These are phyloP conservation scores for Metallyticus violacea DNA, from an alignment of 2,888 invertebrate species.

Conservation along the genomic window DNA sequence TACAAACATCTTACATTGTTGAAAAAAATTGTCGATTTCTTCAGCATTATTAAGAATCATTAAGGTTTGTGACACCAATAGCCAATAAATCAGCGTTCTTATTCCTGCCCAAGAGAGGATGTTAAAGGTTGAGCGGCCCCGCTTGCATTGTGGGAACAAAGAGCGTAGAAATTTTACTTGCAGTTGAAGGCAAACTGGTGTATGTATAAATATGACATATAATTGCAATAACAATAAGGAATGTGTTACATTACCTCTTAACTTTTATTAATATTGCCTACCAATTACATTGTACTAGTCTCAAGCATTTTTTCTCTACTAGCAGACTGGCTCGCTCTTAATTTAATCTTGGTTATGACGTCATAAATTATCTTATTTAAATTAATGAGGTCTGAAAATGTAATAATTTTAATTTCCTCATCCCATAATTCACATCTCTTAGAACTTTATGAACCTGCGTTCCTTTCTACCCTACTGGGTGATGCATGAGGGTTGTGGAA, in stretches of 20 bases:
- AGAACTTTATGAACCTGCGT: not conserved
- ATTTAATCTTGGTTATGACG: not conserved
- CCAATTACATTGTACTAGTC: not conserved
- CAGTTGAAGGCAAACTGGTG: too few relatives aligned
- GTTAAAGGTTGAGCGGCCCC: too few relatives aligned
- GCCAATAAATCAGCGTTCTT: too few relatives aligned
- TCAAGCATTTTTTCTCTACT: not conserved
- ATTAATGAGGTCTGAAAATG: not conserved
- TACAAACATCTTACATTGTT: too few relatives aligned
- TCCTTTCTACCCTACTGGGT: not conserved
- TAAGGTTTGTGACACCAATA: too few relatives aligned
- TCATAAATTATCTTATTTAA: not conserved
- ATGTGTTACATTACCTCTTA: not conserved
- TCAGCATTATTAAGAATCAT: too few relatives aligned
- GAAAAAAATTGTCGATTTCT: too few relatives aligned
- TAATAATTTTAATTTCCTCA: not conserved
- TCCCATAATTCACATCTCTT: not conserved
- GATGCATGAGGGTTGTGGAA: not conserved
- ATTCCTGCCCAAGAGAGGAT: too few relatives aligned
- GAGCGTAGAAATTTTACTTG: too few relatives aligned
- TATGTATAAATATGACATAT: too few relatives aligned
- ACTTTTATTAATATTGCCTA: not conserved
- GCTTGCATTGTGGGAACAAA: too few relatives aligned
- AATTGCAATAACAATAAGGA: too few relatives aligned
- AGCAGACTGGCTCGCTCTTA: not conserved